Evolutionary conservation across 2,797 vertebrate species (phyloP), one percentile per base, ranked within the genome.

Genomic region (Graptemys geographica): DNA sequence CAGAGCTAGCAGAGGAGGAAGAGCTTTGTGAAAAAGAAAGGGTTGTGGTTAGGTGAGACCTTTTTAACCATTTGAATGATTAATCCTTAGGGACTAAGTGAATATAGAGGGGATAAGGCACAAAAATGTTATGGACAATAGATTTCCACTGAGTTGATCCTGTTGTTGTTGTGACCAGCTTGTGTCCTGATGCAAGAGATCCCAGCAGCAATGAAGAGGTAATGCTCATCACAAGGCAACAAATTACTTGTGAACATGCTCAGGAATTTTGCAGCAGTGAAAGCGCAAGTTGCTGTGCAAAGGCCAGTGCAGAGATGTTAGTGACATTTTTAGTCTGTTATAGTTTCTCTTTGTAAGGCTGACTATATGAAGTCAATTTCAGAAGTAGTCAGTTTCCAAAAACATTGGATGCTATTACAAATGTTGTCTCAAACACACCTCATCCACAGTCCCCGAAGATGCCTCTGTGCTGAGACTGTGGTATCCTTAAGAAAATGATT

Each of bases 391-490:
- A 84, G 37, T n/a, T 84, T 90, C 78, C 49, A 74, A 87, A 81
- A 79, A 83, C 84, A 93, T 27, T 84, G 85, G 87, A 84, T 37
- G 37, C 47, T 37, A 69, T 90, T 59, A 93, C 83, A 90, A 93
- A 81, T 90, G 55, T 62, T 90, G 52, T 31, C 76, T 87, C 19
- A 76, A 82, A n/a, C 5, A 81, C 5, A 25, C 47, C 9, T 84
- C 37, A 6, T 7, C 5, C 28, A 52, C n/a, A 81, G 53, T 81
- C 84, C 84, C 81, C 6, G 11, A 93, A 81, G 88, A 90, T 76
- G 33, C 23, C 28, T 62, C 88, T 51, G 52, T 25, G 52, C 55
- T 79, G 44, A 87, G 82, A 69, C 49, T 11, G 27, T 25, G 51
- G 41, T 37, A 79, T 83, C 56, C 81, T 83, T 87, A 33, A 86